Conservation (phyloP, 2,113 vertebrate genomes). For the Climacteris rufus region DNA sequence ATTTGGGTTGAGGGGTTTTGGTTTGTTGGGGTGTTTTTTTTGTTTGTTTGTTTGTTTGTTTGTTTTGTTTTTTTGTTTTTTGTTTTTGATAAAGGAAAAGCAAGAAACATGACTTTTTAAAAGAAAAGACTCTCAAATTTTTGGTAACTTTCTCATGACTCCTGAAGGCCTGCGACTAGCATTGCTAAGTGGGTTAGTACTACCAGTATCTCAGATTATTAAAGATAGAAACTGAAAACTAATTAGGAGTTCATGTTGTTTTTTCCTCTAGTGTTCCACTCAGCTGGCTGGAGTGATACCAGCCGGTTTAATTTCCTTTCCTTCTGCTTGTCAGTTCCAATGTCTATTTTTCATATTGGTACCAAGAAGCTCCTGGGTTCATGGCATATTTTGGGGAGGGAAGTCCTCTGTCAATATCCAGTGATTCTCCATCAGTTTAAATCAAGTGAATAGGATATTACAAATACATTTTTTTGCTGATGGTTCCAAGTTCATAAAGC, state of each 20-base stretch:
- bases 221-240: conserved; percentile 17
- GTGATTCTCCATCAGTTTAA: background rate
- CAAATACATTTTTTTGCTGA: background rate
- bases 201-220: conserved; percentile 5
- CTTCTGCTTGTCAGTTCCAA: background rate
- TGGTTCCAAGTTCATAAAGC: background rate
- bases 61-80: background rate
- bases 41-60: background rate
- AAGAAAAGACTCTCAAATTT: background rate
- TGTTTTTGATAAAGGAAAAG: background rate
- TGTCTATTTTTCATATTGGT: background rate
- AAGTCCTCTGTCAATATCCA: background rate
- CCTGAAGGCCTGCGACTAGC: background rate
- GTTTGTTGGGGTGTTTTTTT: background rate
- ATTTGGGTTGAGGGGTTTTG: background rate
- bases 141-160: background rate
- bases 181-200: conserved; percentile 2
- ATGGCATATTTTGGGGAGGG: background rate
- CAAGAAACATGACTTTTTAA: background rate
- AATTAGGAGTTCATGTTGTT: background rate
- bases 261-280: conserved; percentile 19
- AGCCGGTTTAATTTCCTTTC: conserved; percentile 33
- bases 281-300: conserved; percentile 8
- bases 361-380: background rate
- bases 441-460: background rate